phyloP scores from a whole-genome alignment of 2,113 vertebrate species.

The Tragelaphus imberbis region DNA sequence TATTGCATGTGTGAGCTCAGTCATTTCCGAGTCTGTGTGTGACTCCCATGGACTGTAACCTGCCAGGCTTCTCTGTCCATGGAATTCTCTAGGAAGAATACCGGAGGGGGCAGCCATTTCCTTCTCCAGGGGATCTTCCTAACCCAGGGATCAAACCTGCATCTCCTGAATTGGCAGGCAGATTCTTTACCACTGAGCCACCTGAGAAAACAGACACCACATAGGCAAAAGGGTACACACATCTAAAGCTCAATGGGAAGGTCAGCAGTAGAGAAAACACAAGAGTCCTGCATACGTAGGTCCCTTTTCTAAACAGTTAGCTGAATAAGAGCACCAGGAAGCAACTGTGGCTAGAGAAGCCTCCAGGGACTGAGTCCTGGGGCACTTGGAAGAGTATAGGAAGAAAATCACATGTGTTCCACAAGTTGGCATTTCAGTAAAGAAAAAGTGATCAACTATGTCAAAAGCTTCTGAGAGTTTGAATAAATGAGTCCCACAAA shows the following conservation, averaged over 20 bases:
- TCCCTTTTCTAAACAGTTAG: not conserved
- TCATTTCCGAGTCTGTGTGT: fast-evolving
- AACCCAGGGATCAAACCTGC: not conserved
- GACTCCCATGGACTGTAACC: not conserved
- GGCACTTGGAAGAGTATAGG: not conserved
- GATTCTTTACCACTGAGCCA: not conserved
- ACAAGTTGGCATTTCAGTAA: not conserved
- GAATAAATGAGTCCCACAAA: not conserved
- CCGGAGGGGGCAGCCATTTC: not conserved
- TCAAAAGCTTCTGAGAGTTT: not conserved
- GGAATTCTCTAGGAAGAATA: not conserved
- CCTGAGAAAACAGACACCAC: not conserved
- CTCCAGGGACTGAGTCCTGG: not conserved
- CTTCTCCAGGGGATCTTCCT: not conserved
- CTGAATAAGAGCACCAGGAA: not conserved
- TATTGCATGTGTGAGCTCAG: not conserved
- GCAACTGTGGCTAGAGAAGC: not conserved
- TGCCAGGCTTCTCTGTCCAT: not conserved
- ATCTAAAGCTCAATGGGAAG: not conserved
- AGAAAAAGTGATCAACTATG: not conserved
- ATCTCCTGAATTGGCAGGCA: not conserved
- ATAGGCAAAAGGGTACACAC: not conserved
- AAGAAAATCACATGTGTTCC: not conserved
- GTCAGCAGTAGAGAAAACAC: not conserved
- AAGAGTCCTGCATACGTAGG: not conserved